phyloP scores from a whole-genome alignment of 2,113 vertebrate genomes.

The Callopanchax toddi region DNA sequence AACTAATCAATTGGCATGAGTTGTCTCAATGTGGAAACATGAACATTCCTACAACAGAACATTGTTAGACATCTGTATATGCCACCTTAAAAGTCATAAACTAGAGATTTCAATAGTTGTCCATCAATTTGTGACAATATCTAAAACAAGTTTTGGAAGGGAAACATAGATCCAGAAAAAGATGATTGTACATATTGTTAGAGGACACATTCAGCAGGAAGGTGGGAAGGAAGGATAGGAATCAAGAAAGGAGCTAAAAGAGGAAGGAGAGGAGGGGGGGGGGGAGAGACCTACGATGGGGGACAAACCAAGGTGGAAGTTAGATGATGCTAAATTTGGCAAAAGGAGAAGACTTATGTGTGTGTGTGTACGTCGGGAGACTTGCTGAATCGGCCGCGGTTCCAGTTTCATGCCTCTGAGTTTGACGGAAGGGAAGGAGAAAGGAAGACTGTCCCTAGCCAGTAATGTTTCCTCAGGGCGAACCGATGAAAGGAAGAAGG shows the following conservation, averaged over 20 bases:
- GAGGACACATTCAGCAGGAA: conserved; percentile 54
- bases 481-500: conserved; percentile 44
- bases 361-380: conserved; percentile 55
- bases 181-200: conserved; percentile 37
- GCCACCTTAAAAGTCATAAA: not conserved
- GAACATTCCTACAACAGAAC: not conserved
- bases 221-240: conserved; percentile 21
- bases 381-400: conserved; percentile 83
- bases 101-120: not conserved
- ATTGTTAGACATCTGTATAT: not conserved
- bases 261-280: conserved; percentile 24
- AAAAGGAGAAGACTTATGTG: conserved; percentile 82
- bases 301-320: conserved; percentile 86
- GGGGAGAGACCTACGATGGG: conserved; percentile 54
- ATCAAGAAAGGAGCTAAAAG: conserved; percentile 50
- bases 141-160: not conserved
- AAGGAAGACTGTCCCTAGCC: conserved; percentile 61
- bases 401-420: conserved; percentile 78
- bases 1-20: too few relatives aligned
- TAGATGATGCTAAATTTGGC: conserved; percentile 89
- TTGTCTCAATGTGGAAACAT: not conserved
- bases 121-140: not conserved
- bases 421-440: conserved; percentile 61
- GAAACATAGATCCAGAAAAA: conserved; percentile 14
- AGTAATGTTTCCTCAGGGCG: conserved; percentile 72